These are phyloP conservation scores for Drosophila kurseongensis DNA, from an alignment of 1,140 invertebrate genomes.

Conservation along the genomic window DNA sequence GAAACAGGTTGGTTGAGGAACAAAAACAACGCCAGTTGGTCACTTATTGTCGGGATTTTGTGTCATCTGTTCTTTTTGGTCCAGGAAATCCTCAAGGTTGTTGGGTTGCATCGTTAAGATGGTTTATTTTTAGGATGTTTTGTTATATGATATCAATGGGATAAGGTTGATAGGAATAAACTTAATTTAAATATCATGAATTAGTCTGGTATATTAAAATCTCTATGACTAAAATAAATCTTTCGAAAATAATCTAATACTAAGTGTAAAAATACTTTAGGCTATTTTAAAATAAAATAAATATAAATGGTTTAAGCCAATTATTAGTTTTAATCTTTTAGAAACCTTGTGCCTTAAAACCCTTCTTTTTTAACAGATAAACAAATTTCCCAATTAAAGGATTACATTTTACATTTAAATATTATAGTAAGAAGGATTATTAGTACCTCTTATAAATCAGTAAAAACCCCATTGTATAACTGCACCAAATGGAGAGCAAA, in stretches of 20 bases:
- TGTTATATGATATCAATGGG: conserved; percentile 40
- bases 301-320: too few relatives aligned
- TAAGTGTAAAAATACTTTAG: too few relatives aligned
- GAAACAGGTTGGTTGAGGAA: conserved; percentile 23
- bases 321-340: too few relatives aligned
- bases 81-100: conserved; percentile 33
- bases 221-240: too few relatives aligned
- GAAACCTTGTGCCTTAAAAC: too few relatives aligned
- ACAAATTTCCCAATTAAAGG: too few relatives aligned
- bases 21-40: conserved; percentile 42
- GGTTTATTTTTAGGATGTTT: conserved; percentile 7
- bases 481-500: not conserved
- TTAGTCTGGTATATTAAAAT: not conserved
- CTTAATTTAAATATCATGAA: not conserved
- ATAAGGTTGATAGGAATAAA: not conserved
- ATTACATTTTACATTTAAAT: too few relatives aligned
- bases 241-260: too few relatives aligned
- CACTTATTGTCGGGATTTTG: not conserved
- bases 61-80: conserved; percentile 35
- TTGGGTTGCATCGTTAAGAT: conserved; percentile 1
- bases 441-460: not conserved
- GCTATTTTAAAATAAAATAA: too few relatives aligned
- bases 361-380: too few relatives aligned
- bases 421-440: too few relatives aligned
- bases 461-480: conserved; percentile 10